Conservation (phyloP, 2,797 vertebrate species). For the Neomorphus geoffroyi region DNA sequence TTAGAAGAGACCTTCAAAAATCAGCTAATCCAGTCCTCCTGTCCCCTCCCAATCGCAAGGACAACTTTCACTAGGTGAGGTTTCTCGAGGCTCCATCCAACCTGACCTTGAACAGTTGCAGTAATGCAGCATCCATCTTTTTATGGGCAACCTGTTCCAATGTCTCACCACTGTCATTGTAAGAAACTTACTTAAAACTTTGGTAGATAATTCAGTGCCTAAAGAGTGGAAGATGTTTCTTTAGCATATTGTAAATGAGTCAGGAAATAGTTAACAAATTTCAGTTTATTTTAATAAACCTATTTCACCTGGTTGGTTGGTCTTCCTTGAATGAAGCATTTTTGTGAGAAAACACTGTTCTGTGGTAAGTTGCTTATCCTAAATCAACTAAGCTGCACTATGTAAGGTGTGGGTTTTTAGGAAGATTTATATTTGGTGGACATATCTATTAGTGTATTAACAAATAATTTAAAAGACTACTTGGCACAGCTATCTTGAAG, state of each 20-base stretch:
- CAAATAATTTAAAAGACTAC: neutral
- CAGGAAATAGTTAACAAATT: neutral
- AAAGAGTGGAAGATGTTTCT: neutral
- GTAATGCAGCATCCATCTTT: accelerated
- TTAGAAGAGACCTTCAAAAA: neutral
- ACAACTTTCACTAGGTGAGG: neutral
- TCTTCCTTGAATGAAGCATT: neutral
- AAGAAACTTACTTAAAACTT: neutral
- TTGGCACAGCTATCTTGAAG: neutral
- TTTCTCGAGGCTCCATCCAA: neutral
- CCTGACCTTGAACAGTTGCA: neutral
- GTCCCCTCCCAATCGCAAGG: neutral
- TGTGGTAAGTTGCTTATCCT: neutral
- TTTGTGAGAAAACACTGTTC: neutral
- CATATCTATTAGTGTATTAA: neutral
- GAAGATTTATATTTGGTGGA: neutral
- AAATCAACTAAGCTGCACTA: neutral
- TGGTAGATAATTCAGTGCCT: neutral
- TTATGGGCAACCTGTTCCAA: neutral
- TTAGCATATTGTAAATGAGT: neutral
- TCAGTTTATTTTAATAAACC: neutral
- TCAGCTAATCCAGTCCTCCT: neutral
- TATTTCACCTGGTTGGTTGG: neutral
- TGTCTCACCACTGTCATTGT: neutral
- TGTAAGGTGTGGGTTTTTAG: neutral